Percentiles rank a stretch among this genome's conserved stretches.
phyloP scores from a whole-genome alignment of 2,888 invertebrate species.

The Trissoscelio sp. region DNA sequence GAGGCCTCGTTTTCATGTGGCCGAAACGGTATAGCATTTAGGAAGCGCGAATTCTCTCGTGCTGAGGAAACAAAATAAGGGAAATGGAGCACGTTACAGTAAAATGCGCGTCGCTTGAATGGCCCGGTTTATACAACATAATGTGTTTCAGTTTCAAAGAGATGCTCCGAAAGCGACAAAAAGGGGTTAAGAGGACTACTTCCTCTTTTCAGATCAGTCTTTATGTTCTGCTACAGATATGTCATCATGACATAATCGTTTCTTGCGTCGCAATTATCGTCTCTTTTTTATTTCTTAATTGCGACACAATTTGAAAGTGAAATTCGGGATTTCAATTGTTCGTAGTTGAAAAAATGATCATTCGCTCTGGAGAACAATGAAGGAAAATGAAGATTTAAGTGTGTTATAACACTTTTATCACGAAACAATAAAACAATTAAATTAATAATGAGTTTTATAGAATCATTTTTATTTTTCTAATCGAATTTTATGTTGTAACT shows the following conservation, averaged over 20 bases:
- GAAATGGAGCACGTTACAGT: constrained; percentile 76
- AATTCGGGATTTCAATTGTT: constrained; percentile 32
- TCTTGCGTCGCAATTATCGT: constrained; percentile 20
- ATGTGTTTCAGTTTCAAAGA: constrained; percentile 51
- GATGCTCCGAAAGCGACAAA: constrained; percentile 50
- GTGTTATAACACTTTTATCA: constrained; percentile 14
- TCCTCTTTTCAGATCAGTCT: constrained; percentile 33
- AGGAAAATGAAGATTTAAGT: constrained; percentile 5
- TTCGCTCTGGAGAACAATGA: constrained; percentile 2
- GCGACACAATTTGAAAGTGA: constrained; percentile 23
- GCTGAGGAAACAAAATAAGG: constrained; percentile 66
- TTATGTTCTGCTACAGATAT: constrained; percentile 39
- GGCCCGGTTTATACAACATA: constrained; percentile 43
- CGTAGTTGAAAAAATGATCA: neutral
- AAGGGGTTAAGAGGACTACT: constrained; percentile 51
- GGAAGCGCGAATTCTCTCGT: constrained; percentile 43
- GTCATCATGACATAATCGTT: constrained; percentile 53
- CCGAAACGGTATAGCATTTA: constrained; percentile 53
- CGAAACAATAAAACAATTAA: constrained; percentile 5
- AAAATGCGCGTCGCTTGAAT: constrained; percentile 58
- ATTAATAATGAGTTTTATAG: neutral
- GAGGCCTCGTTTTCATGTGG: constrained; percentile 30
- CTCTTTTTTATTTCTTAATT: constrained; percentile 30
- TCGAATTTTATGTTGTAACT: too few relatives aligned
- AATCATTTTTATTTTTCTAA: neutral